Conservation (phyloP, 2,888 invertebrate species). For the Leptogaster cylindrica region DNA sequence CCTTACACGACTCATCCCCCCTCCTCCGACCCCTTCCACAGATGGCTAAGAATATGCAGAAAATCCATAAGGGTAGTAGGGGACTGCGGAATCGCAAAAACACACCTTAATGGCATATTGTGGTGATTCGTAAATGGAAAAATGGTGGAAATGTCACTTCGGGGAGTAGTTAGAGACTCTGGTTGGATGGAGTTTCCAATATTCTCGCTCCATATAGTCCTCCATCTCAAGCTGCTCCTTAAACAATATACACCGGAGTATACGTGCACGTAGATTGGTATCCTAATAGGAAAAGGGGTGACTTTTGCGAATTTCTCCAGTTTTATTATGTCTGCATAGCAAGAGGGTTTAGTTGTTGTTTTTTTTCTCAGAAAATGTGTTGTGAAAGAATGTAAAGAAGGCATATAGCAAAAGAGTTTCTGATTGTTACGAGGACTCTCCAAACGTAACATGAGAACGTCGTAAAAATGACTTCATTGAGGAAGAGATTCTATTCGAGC, state of each 20-base stretch:
- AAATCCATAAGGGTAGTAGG: constrained; percentile 42
- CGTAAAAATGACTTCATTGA: no score
- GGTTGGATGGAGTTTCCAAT: constrained; percentile 48
- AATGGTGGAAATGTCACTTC: constrained; percentile 58
- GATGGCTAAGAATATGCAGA: constrained; percentile 45
- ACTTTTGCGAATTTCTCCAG: constrained; percentile 39
- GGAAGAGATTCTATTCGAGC: no score
- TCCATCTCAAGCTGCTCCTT: constrained; percentile 23
- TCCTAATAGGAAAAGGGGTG: constrained; percentile 40
- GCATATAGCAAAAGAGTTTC: constrained; percentile 42
- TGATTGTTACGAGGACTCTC: constrained; percentile 38
- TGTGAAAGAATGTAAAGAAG: constrained; percentile 28
- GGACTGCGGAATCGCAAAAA: constrained; percentile 42
- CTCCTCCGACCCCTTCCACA: not conserved
- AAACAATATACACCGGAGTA: constrained; percentile 2
- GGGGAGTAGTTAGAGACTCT: constrained; percentile 57
- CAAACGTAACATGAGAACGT: not conserved
- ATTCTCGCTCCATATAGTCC: constrained; percentile 25
- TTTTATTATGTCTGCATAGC: constrained; percentile 45
- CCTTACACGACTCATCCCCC: constrained; percentile 8
- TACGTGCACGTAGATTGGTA: not conserved
- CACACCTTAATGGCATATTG: constrained; percentile 61
- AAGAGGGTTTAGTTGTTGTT: not conserved
- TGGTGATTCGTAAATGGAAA: constrained; percentile 60
- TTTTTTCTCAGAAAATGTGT: constrained; percentile 16